These are phyloP conservation scores for Zalophus californianus DNA, from an alignment of 2,797 vertebrate genomes.

Conservation along the genomic window DNA sequence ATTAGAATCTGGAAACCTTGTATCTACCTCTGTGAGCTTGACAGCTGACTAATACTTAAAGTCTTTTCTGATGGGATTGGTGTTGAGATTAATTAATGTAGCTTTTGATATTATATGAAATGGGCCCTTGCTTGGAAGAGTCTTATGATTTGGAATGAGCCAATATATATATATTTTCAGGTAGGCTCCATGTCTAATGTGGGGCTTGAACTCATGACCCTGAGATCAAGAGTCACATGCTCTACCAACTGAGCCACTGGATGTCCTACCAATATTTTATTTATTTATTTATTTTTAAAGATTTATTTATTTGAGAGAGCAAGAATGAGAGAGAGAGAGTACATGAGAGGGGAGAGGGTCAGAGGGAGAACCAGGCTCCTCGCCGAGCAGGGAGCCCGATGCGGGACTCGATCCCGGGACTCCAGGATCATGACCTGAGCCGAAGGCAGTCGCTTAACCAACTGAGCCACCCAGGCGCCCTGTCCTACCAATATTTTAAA, in stretches of 20 bases:
- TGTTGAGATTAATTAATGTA: background rate
- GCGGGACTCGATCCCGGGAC: background rate
- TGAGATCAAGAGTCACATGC: background rate
- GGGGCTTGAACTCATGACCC: background rate
- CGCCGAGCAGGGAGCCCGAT: background rate
- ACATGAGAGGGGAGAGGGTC: too few species aligned
- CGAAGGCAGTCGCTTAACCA: background rate
- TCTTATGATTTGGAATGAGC: background rate
- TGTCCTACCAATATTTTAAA: background rate
- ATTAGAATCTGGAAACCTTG: constrained; percentile 14
- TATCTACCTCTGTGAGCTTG: background rate
- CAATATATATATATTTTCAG: background rate
- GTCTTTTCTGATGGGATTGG: background rate
- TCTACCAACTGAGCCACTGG: background rate
- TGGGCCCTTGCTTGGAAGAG: background rate
- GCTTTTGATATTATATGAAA: background rate
- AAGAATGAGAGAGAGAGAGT: too few species aligned
- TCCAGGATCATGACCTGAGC: background rate
- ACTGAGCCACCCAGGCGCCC: too few species aligned
- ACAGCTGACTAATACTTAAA: background rate
- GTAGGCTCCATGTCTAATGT: background rate
- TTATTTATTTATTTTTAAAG: background rate
- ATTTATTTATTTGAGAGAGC: background rate
- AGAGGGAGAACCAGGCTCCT: background rate
- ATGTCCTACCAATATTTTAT: background rate